Base-by-base conservation (phyloP, 1,140 invertebrate species). In the Maniola jurtina region DNA sequence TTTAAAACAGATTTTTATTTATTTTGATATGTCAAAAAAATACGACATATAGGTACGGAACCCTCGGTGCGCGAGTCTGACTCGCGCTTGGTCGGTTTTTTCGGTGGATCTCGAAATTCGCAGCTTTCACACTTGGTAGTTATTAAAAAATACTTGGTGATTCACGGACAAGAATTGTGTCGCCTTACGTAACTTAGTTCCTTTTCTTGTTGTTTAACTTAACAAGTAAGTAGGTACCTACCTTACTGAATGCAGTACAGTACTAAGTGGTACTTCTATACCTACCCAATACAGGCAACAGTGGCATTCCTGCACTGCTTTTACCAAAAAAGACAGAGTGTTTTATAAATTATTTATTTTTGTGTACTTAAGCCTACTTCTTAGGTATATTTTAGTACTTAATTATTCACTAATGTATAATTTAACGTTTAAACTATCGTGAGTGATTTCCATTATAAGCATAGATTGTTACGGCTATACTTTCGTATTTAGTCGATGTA, bases 21-120 rank as follows among this genome's bases (percentile, higher is more conserved):
- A 3, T 42, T 42, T 42, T 11, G 6, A 11, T 45, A 45, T 45
- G n/a, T n/a, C n/a, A n/a, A n/a, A n/a, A n/a, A n/a, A n/a, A n/a
- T n/a, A n/a, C 42, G 13, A 45, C 11, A 45, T 45, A 6, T 15
- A 4, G 25, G 5, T 16, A 52, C 2, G 56, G 56, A 58, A 58
- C 40, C 35, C 15, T 58, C 35, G 15, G 15, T 40, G n/a, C n/a
- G n/a, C n/a, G n/a, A n/a, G n/a, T n/a, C n/a, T n/a, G n/a, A n/a
- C n/a, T n/a, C n/a, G n/a, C n/a, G n/a, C n/a, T n/a, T n/a, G n/a
- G n/a, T n/a, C n/a, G n/a, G 4, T 25, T 25, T 25, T 25, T 40
- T 15, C 35, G 7, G 35, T 58, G 56, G 38, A 40, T 58, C n/a
- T 58, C 38, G 56, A 16, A 58, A 58, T 38, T 15, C 11, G 38